A percentile compares a stretch with the other conserved stretches of the same genome.
Evolutionary conservation across 1,140 invertebrate species (phyloP).

Genomic region (Leptestheria dahalacensis): DNA sequence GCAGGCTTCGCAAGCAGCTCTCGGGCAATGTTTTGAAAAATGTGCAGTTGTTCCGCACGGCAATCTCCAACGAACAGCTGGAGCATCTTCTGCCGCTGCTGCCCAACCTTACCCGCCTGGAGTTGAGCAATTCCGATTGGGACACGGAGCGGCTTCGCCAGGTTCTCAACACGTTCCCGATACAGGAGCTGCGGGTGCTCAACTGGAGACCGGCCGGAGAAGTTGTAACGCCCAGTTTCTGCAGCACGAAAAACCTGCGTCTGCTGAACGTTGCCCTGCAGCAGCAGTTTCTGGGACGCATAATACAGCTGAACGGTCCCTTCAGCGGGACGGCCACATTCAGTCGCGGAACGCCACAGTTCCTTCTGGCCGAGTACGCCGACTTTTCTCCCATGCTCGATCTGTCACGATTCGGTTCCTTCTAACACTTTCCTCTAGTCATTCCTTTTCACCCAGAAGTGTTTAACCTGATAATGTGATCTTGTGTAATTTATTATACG

Average conservation of each 20-base stretch:
- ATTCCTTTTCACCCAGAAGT: too few species aligned
- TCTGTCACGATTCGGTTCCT: neutral
- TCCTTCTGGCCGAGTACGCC: slow-evolving; percentile 15
- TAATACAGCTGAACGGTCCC: slow-evolving; percentile 9
- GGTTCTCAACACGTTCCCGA: neutral
- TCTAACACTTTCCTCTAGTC: neutral
- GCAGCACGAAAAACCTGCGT: neutral
- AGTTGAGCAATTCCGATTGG: slow-evolving; percentile 11
- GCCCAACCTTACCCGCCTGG: slow-evolving; percentile 13
- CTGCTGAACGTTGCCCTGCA: neutral
- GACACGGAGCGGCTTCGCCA: slow-evolving; percentile 1
- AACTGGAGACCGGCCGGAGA: slow-evolving; percentile 2
- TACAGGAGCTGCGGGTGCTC: neutral
- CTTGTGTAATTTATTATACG: too few species aligned
- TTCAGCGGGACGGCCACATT: slow-evolving; percentile 5
- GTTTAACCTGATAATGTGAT: too few species aligned
- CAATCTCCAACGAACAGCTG: slow-evolving; percentile 1
- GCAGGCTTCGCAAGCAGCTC: neutral
- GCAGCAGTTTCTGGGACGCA: neutral
- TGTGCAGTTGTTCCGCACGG: slow-evolving; percentile 14
- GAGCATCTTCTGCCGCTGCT: slow-evolving; percentile 11
- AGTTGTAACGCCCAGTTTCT: neutral
- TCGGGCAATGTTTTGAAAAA: slow-evolving; percentile 7
- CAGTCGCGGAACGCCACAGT: slow-evolving; percentile 8
- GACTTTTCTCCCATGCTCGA: slow-evolving; percentile 15